These are phyloP conservation scores for Plodia interpunctella DNA, from an alignment of 1,140 invertebrate genomes.

Conservation along the genomic window DNA sequence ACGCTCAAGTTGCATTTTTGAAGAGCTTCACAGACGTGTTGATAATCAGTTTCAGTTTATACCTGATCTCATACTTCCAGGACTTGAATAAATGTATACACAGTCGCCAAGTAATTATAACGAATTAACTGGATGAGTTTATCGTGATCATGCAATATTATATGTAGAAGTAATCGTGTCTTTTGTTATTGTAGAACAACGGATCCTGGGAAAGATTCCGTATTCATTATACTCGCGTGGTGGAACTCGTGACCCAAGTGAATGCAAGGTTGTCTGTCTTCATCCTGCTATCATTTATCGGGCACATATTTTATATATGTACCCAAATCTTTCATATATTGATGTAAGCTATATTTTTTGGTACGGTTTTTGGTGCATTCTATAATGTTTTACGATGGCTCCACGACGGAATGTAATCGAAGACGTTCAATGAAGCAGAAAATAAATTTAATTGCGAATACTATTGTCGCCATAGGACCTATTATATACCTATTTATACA, in stretches of 20 bases:
- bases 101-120: not conserved
- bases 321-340: conserved; percentile 31
- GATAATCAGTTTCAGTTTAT: not conserved
- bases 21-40: not conserved
- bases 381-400: no score
- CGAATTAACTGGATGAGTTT: no score
- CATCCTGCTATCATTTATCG: conserved; percentile 31
- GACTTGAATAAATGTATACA: conserved; percentile 4
- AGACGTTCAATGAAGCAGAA: no score
- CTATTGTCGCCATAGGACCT: no score
- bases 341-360: conserved; percentile 21
- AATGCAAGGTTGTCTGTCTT: conserved; percentile 25
- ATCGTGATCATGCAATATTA: no score
- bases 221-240: conserved; percentile 20
- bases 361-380: not conserved
- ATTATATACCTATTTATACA: no score
- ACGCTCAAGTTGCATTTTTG: not conserved
- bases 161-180: no score
- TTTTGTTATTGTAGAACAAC: conserved; percentile 13
- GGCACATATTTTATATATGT: conserved; percentile 32
- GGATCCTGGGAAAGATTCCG: conserved; percentile 25
- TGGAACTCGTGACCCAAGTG: conserved; percentile 23
- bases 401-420: no score
- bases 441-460: no score
- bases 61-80: not conserved